A percentile compares a stretch with the other conserved stretches of the same genome.
phyloP scores from a whole-genome alignment of 2,113 vertebrate genomes.

The Tenrec ecaudatus region DNA sequence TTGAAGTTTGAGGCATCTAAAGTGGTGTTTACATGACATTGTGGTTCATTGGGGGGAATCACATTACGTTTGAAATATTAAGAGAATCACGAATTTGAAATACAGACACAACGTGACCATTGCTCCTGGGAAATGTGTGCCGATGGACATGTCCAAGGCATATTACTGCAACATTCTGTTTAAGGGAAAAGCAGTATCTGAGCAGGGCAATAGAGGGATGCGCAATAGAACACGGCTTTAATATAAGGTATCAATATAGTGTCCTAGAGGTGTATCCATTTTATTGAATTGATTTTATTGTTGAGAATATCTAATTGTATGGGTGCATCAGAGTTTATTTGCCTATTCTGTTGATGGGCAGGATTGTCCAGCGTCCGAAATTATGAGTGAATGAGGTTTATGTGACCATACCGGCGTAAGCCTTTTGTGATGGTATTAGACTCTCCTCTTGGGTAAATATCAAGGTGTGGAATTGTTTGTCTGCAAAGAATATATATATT shows the following conservation, averaged over 20 bases:
- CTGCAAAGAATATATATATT: neutral
- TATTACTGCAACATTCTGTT: no score
- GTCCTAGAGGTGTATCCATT: neutral
- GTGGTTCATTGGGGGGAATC: no score
- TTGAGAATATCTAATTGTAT: neutral
- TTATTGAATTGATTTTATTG: slow-evolving; percentile 14
- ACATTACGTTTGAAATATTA: no score
- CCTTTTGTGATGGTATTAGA: neutral
- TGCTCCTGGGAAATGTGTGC: no score
- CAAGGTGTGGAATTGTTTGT: neutral
- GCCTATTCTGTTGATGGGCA: neutral
- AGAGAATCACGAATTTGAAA: no score
- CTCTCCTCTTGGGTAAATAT: neutral
- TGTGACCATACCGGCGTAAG: neutral
- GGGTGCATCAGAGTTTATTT: neutral
- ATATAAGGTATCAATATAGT: neutral
- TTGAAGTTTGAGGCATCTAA: no score
- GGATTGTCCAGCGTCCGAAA: neutral
- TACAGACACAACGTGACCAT: no score
- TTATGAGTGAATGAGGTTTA: neutral
- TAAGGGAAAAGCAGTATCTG: no score
- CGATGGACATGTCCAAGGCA: no score
- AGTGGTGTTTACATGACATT: no score
- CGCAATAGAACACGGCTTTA: neutral
- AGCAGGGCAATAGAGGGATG: no score